A percentile compares a stretch with the other conserved stretches of the same genome.
These are phyloP conservation scores for Morpho helenor DNA, from an alignment of 2,888 invertebrate species.

Conservation along the genomic window DNA sequence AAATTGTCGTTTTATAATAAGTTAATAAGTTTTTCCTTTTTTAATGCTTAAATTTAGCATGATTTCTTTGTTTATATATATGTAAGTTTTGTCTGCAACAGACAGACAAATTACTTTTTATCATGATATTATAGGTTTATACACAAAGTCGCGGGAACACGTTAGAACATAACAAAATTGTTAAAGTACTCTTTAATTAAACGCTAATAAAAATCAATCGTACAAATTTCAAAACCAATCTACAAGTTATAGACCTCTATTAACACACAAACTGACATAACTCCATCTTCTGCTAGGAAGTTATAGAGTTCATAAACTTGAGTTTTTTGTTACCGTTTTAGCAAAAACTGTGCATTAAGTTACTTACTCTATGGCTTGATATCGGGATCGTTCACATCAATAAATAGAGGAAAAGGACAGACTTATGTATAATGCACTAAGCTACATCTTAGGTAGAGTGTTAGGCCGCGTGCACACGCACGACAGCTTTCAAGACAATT, in stretches of 20 bases:
- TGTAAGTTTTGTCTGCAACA: no score
- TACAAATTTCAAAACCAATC: slow-evolving; percentile 2
- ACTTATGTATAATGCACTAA: slow-evolving; percentile 31
- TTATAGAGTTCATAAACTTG: slow-evolving; percentile 16
- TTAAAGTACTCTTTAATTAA: neutral
- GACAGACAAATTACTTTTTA: no score
- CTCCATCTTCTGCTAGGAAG: slow-evolving; percentile 21
- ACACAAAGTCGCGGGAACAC: no score
- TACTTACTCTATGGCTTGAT: slow-evolving; percentile 23
- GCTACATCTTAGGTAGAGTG: slow-evolving; percentile 18
- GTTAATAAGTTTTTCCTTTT: no score
- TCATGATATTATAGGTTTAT: no score
- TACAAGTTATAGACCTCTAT: slow-evolving; percentile 9
- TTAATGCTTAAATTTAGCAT: no score
- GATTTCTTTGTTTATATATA: no score
- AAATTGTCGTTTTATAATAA: no score
- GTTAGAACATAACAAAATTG: neutral
- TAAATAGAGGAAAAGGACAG: slow-evolving; percentile 25
- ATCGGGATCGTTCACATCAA: slow-evolving; percentile 26
- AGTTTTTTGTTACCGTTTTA: slow-evolving; percentile 20
- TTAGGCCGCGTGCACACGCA: slow-evolving; percentile 14
- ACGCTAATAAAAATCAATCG: neutral
- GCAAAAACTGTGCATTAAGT: slow-evolving; percentile 22
- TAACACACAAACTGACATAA: slow-evolving; percentile 25
- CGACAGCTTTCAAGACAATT: neutral